Base-by-base conservation (phyloP, 1,140 invertebrate genomes). In the Brachystomella parvula region DNA sequence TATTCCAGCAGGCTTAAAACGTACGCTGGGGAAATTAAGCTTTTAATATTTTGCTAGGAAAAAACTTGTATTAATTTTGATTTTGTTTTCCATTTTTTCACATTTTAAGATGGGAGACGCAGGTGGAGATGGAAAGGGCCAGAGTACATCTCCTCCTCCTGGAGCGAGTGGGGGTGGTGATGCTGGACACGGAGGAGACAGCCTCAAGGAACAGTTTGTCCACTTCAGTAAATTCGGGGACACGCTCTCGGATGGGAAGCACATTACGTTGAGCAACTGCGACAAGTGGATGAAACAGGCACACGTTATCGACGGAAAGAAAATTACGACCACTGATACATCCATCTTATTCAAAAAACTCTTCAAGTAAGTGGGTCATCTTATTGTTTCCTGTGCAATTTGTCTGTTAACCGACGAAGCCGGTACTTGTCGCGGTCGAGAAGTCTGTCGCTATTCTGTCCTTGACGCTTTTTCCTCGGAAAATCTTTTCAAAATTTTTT, bases 261-360 rank as follows among this genome's bases (percentile, higher is more conserved):
- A 83, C 26, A 89, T 94, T 59, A 93, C 91, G 0, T 78, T 94
- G 1, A 89, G 88, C 17, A 66, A 71, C 32, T 63, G 33, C 19
- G 70, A 95, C 77, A 94, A 94, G 77, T 95, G 92, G 92, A 89
- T 95, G 85, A 94, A 94, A 73, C 92, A 95, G 76, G 92, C 92
- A 0, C 88, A 88, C 75, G 89, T 95, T n/a, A 89, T 95, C 61
- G 92, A 94, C 72, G 86, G 85, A 0, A 93, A 92, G 78, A 90
- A 87, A 73, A 88, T 92, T 64, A 90, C 90, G 0, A 92, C 91
- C 9, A 93, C 89, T 1, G 90, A 94, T 74, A 93, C 90, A 0
- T 90, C 87, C 31, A 93, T 94, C 53, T 85, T 87, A 75, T 94
- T 92, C 77, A 92, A 92, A 76, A 91, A 91, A 75, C 57, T 70